Evolutionary conservation across 2,888 invertebrate genomes (phyloP), one percentile per base, ranked within the genome.

Genomic region (Orthonychiurus folsomi): DNA sequence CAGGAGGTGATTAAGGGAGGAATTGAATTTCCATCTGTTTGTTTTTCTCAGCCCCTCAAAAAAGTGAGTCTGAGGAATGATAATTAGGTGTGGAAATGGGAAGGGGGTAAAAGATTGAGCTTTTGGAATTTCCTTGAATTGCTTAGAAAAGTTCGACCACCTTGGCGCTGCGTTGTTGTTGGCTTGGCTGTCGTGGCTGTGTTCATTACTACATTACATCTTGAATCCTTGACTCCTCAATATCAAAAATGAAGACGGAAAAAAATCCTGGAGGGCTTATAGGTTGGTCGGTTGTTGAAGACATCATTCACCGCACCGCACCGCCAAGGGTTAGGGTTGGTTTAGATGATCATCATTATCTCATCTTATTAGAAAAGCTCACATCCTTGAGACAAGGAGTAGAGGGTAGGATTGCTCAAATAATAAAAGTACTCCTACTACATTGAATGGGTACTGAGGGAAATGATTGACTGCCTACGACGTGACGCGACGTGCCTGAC

Each of bases 21-120:
- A 37, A 37, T 37, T 37, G 37, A 37, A 37, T 37, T 37, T 37
- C 37, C 37, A 37, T 37, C 37, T 37, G 37, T 37, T 37, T 37
- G 37, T 37, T 37, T 37, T 37, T 37, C 37, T 37, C 37, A 37
- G 5, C n/a, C n/a, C n/a, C n/a, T n/a, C n/a, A n/a, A n/a, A n/a
- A 15, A 37, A 15, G 9, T 37, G 37, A 37, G 37, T n/a, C 37
- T 9, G 9, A 37, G 37, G 37, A 37, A 37, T 37, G 37, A 37
- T 37, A 37, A 37, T 37, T 37, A 37, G 37, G 37, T 37, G 37
- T 37, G 37, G 37, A 37, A 37, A 37, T 37, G 37, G 37, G 37
- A 37, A 37, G 15, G 37, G 37, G 37, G 37, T 37, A 15, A 37
- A n/a, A 37, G 37, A 5, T 37, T 37, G 37, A 37, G 37, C 37